A percentile compares a stretch with the other conserved stretches of the same genome.
phyloP scores from a whole-genome alignment of 1,140 invertebrate genomes.

The Megalopta genalis region DNA sequence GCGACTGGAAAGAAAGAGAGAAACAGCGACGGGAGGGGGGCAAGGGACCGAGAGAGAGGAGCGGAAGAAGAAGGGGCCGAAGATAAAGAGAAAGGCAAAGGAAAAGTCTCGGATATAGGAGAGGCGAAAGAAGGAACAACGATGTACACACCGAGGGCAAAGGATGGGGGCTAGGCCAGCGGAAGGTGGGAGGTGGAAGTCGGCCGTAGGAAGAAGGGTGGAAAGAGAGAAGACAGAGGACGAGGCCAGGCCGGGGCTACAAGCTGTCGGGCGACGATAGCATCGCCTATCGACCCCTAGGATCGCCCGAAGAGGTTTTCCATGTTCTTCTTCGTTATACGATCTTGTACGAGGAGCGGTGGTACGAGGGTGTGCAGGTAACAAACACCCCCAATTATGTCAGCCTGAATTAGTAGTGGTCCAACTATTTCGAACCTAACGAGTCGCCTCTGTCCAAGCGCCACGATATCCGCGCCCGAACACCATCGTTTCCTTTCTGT shows the following conservation, averaged over 20 bases:
- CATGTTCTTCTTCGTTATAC: constrained; percentile 79
- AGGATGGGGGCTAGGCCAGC: constrained; percentile 35
- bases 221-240: constrained; percentile 54
- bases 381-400: constrained; percentile 80
- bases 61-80: not conserved
- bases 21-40: not conserved
- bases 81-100: constrained; percentile 22
- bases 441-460: constrained; percentile 64
- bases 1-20: constrained; percentile 30
- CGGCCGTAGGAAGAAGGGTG: constrained; percentile 41
- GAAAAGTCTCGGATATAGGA: constrained; percentile 45
- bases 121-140: constrained; percentile 34
- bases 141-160: constrained; percentile 23
- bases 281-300: constrained; percentile 76
- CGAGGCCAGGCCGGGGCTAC: constrained; percentile 69
- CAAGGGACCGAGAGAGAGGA: not conserved
- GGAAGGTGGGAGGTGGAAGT: constrained; percentile 32
- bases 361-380: constrained; percentile 76
- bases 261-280: constrained; percentile 76
- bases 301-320: constrained; percentile 79
- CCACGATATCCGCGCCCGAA: constrained; percentile 11
- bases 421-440: constrained; percentile 74
- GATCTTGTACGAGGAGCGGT: constrained; percentile 74
- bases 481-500: constrained; percentile 16
- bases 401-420: constrained; percentile 78